phyloP scores from a whole-genome alignment of 1,140 invertebrate genomes.

The Zelostemma sp. region DNA sequence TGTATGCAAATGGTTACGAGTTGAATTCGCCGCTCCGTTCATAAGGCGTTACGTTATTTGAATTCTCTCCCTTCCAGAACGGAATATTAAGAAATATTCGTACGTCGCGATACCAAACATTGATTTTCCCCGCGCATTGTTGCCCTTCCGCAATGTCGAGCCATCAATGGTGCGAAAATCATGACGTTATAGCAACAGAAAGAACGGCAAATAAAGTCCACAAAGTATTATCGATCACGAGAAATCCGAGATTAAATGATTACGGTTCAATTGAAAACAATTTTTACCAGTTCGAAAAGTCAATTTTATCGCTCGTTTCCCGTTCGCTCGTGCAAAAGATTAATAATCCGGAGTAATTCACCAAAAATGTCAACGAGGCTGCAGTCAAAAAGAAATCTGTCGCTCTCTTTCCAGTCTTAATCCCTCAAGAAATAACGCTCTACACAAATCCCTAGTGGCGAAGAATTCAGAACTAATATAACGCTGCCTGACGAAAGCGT shows the following conservation, averaged over 20 bases:
- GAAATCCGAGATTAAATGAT: too few species aligned
- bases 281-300: too few species aligned
- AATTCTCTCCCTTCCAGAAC: conserved; percentile 8
- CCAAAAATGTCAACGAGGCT: too few species aligned
- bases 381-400: conserved; percentile 1
- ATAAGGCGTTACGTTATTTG: conserved; percentile 28
- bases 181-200: too few species aligned
- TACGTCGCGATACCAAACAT: conserved; percentile 27
- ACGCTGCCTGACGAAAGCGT: conserved; percentile 16
- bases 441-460: not conserved
- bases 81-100: conserved; percentile 45
- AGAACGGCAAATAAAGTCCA: too few species aligned
- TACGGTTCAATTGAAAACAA: too few species aligned
- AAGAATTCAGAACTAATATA: too few species aligned
- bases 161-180: too few species aligned
- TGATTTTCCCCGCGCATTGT: conserved; percentile 42
- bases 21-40: conserved; percentile 41
- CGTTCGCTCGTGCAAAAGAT: conserved; percentile 11
- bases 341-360: not conserved
- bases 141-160: conserved; percentile 31
- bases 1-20: too few species aligned
- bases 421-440: too few species aligned
- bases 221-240: too few species aligned
- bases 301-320: too few species aligned
- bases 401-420: conserved; percentile 1